Percentiles rank a stretch among this genome's conserved stretches.
Conservation (phyloP, 2,888 invertebrate species). For the Hypena proboscidalis region DNA sequence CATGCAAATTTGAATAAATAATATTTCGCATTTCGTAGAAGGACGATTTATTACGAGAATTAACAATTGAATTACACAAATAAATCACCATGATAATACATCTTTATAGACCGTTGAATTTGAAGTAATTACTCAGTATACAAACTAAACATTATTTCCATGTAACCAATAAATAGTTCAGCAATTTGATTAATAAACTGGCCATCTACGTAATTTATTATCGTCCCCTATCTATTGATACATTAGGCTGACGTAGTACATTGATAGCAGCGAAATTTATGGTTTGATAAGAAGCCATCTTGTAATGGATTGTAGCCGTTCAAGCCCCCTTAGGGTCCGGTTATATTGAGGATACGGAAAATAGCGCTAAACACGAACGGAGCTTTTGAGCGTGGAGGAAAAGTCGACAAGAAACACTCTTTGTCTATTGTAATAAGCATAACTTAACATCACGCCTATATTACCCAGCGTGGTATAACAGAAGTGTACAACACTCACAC, state of each 20-base stretch:
- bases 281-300: constrained; percentile 70
- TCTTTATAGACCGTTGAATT: neutral
- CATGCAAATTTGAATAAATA: too few relatives aligned
- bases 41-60: too few relatives aligned
- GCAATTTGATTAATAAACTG: constrained; percentile 32
- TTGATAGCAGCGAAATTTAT: constrained; percentile 67
- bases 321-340: constrained; percentile 12
- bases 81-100: too few relatives aligned
- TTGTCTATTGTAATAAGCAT: neutral
- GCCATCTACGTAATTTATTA: constrained; percentile 37
- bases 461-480: too few relatives aligned
- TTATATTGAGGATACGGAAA: constrained; percentile 2
- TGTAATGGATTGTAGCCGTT: constrained; percentile 69
- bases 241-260: constrained; percentile 56
- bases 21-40: too few relatives aligned
- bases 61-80: constrained; percentile 64
- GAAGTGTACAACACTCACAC: too few relatives aligned
- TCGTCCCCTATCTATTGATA: constrained; percentile 47
- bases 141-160: constrained; percentile 2
- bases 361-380: neutral
- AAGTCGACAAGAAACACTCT: too few relatives aligned
- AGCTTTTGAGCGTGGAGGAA: too few relatives aligned
- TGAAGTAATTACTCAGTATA: neutral
- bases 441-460: neutral
- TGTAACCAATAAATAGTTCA: constrained; percentile 20